phyloP scores from a whole-genome alignment of 2,113 vertebrate species.

The Galeopterus variegatus region DNA sequence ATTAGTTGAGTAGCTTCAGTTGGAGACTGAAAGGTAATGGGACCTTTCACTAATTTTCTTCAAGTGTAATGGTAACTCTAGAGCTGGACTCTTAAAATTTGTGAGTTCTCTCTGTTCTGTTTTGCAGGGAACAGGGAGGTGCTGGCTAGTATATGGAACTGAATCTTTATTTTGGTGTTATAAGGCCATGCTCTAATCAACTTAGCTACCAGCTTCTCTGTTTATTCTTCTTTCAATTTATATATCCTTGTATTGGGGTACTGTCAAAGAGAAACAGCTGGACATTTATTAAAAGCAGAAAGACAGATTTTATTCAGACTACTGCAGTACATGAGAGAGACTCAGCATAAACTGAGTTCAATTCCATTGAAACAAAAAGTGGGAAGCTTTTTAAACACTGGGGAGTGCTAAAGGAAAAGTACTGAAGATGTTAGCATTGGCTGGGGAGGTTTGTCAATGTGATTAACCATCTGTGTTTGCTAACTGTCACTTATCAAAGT shows the following conservation, averaged over 20 bases:
- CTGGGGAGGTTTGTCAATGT: background rate
- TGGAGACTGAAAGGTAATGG: background rate
- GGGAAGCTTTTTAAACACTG: conserved; percentile 11
- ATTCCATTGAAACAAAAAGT: background rate
- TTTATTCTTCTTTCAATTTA: conserved; percentile 38
- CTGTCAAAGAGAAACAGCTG: conserved; percentile 4
- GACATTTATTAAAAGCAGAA: background rate
- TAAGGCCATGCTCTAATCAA: too few species aligned
- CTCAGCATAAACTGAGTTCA: background rate
- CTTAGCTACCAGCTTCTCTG: background rate
- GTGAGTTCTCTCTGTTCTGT: background rate
- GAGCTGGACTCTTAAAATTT: background rate
- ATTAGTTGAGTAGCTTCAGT: background rate
- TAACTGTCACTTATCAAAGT: conserved; percentile 5
- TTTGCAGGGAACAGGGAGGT: too few species aligned
- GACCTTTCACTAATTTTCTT: background rate
- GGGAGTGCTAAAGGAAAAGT: background rate
- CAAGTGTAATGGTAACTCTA: background rate
- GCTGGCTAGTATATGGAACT: too few species aligned
- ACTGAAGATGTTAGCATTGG: background rate
- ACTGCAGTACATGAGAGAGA: background rate
- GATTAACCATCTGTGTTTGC: background rate
- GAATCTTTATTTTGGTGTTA: too few species aligned
- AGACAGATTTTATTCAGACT: background rate
- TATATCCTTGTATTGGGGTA: background rate